Evolutionary conservation across 2,888 invertebrate genomes (phyloP).

Genomic region (Rhopalosiphum nymphaeae): DNA sequence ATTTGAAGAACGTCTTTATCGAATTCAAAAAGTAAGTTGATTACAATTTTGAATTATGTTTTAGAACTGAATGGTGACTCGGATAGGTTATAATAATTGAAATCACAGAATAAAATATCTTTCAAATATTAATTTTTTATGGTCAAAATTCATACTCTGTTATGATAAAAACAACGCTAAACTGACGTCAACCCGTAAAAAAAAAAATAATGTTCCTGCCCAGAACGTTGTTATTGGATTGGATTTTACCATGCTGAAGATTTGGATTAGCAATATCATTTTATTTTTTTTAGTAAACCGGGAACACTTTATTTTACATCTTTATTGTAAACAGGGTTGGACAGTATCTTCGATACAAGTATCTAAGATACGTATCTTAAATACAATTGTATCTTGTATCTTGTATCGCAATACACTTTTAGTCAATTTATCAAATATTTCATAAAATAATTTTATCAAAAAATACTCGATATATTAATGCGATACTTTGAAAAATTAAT

Average conservation of each 20-base stretch:
- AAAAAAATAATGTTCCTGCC: neutral
- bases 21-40: neutral
- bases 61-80: neutral
- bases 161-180: neutral
- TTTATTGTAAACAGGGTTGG: no score
- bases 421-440: no score
- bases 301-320: neutral
- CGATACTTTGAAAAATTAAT: no score
- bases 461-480: no score
- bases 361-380: no score
- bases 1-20: neutral
- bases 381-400: no score
- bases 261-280: neutral
- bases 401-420: no score
- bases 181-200: neutral
- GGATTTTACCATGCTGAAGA: neutral
- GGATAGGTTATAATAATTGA: neutral
- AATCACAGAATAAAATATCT: neutral
- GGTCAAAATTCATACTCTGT: no score
- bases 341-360: no score
- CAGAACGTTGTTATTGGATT: neutral
- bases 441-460: no score
- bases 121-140: neutral
- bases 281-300: neutral
- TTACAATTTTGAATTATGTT: neutral